These are phyloP conservation scores for Metopolophium dirhodum DNA, from an alignment of 1,140 invertebrate species.

Conservation along the genomic window DNA sequence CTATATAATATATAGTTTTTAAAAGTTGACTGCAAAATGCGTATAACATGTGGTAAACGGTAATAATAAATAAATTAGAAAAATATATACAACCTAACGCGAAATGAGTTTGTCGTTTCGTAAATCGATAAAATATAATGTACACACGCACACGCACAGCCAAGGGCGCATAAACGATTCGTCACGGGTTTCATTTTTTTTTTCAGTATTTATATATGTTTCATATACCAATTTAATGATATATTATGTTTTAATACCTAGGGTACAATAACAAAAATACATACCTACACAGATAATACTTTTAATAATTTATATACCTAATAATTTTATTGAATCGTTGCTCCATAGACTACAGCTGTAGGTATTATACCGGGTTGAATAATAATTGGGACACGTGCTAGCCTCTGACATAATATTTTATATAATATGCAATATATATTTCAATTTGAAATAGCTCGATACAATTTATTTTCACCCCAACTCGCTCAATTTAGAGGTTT, in stretches of 20 bases:
- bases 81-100: background rate
- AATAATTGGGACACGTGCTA: background rate
- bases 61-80: background rate
- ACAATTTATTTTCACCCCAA: background rate
- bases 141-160: background rate
- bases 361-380: background rate
- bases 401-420: background rate
- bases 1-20: background rate
- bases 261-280: background rate
- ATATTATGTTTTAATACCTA: background rate
- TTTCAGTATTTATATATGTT: background rate
- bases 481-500: background rate
- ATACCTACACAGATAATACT: background rate
- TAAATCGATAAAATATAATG: background rate
- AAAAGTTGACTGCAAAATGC: background rate
- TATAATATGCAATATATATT: background rate
- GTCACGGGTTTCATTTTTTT: background rate
- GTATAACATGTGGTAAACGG: background rate
- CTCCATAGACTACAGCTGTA: background rate
- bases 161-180: background rate
- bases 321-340: background rate
- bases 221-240: background rate
- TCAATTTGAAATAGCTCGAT: background rate
- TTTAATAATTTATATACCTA: background rate
- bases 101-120: background rate